Evolutionary conservation across 2,888 invertebrate genomes (phyloP).

Genomic region (Agrotis ipsilon): DNA sequence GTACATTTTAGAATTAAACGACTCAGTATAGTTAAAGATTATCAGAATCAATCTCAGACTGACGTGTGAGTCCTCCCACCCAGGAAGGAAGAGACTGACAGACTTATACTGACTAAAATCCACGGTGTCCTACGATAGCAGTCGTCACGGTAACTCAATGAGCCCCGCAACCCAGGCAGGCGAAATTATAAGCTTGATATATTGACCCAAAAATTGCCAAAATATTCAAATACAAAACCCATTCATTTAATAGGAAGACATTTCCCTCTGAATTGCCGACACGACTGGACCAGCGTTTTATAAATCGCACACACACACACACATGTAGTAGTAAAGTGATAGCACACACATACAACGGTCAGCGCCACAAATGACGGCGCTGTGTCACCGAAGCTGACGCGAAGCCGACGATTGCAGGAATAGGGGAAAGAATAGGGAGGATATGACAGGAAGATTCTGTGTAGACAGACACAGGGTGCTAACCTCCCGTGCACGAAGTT

Average conservation of each 20-base stretch:
- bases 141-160: too few species aligned
- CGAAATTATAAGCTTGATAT: too few species aligned
- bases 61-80: too few species aligned
- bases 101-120: too few species aligned
- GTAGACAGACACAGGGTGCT: neutral
- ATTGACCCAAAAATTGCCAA: too few species aligned
- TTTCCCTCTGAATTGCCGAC: slow-evolving; percentile 29
- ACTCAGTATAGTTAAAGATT: too few species aligned
- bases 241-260: slow-evolving; percentile 54
- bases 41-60: too few species aligned
- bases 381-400: slow-evolving; percentile 68
- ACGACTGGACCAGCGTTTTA: slow-evolving; percentile 32
- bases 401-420: slow-evolving; percentile 43
- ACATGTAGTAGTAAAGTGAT: neutral
- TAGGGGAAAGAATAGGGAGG: slow-evolving; percentile 43
- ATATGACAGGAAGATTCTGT: slow-evolving; percentile 1
- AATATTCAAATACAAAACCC: slow-evolving; percentile 42
- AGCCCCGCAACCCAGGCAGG: too few species aligned
- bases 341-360: slow-evolving; percentile 25
- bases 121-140: too few species aligned
- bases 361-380: slow-evolving; percentile 66
- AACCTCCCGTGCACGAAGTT: too few species aligned
- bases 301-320: slow-evolving; percentile 36
- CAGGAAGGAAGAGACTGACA: too few species aligned
- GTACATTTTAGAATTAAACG: too few species aligned